Conservation (phyloP, 2,888 invertebrate genomes). For the Andrena praecox region DNA sequence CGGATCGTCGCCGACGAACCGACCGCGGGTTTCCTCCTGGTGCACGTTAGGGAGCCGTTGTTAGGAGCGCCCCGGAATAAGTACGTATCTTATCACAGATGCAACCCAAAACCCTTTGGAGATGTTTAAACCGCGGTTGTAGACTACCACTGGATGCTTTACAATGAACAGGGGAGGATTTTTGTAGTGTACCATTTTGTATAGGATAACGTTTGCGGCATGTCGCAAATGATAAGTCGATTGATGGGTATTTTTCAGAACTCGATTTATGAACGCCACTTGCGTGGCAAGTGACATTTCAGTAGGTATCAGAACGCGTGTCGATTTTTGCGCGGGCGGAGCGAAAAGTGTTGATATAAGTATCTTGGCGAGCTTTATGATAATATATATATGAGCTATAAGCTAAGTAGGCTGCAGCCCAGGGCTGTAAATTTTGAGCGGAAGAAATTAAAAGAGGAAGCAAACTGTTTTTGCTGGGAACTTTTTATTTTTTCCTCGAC, state of each 20-base stretch:
- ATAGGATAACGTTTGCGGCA: background rate
- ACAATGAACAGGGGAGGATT: background rate
- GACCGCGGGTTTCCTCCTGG: background rate
- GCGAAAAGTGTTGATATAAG: background rate
- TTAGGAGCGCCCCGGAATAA: no score
- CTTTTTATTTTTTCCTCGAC: no score
- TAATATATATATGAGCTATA: no score
- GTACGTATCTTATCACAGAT: background rate
- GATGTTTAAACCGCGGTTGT: background rate
- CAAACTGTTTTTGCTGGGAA: no score
- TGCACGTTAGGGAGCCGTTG: conserved; percentile 12
- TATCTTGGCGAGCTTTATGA: background rate
- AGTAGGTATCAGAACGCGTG: conserved; percentile 18
- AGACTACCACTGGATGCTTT: background rate
- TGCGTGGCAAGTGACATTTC: conserved; percentile 40
- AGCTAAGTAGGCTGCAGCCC: no score
- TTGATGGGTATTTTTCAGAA: conserved; percentile 11
- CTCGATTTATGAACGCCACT: conserved; percentile 25
- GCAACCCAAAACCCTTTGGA: background rate
- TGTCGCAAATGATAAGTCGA: conserved; percentile 10
- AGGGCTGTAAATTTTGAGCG: no score
- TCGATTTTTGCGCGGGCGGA: conserved; percentile 18
- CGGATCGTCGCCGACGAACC: conserved; percentile 39
- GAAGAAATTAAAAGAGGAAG: no score
- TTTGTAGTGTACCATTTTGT: background rate